These are phyloP conservation scores for Tricholaema leucomelas DNA, from an alignment of 2,113 vertebrate genomes.

Conservation along the genomic window DNA sequence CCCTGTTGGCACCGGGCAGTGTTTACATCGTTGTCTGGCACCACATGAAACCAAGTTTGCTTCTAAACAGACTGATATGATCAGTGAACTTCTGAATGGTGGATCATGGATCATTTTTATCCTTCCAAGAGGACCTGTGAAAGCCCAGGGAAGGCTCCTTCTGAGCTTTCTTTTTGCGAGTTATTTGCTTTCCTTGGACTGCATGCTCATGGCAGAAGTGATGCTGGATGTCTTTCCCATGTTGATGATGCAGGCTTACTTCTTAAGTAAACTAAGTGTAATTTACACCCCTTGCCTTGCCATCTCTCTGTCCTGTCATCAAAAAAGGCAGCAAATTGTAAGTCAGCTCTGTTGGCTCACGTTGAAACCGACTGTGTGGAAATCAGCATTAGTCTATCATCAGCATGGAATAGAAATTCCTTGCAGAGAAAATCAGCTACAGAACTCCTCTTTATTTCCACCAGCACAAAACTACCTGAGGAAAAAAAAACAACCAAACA, in stretches of 20 bases:
- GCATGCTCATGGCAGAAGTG: neutral
- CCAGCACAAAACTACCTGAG: neutral
- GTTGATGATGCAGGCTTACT: conserved; percentile 17
- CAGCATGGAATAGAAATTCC: neutral
- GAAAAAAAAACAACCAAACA: no score
- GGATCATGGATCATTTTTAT: neutral
- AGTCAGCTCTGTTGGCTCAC: neutral
- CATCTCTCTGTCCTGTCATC: neutral
- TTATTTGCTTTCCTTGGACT: conserved; percentile 61
- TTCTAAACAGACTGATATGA: neutral
- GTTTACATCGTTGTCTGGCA: conserved; percentile 22
- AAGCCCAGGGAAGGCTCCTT: conserved; percentile 12
- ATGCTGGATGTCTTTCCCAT: conserved; percentile 57
- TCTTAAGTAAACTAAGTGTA: conserved; percentile 25
- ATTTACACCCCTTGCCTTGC: conserved; percentile 13
- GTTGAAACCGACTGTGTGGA: neutral
- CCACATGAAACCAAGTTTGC: neutral
- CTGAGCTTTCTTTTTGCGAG: neutral
- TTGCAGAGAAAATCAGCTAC: neutral
- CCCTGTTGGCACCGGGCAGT: neutral
- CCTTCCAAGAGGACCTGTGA: neutral
- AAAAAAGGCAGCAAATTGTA: neutral
- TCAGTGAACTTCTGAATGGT: neutral
- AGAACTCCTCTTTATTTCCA: neutral
- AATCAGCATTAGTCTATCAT: neutral